Conservation (phyloP, 2,797 vertebrate genomes). For the Lepilemur septentrionalis region DNA sequence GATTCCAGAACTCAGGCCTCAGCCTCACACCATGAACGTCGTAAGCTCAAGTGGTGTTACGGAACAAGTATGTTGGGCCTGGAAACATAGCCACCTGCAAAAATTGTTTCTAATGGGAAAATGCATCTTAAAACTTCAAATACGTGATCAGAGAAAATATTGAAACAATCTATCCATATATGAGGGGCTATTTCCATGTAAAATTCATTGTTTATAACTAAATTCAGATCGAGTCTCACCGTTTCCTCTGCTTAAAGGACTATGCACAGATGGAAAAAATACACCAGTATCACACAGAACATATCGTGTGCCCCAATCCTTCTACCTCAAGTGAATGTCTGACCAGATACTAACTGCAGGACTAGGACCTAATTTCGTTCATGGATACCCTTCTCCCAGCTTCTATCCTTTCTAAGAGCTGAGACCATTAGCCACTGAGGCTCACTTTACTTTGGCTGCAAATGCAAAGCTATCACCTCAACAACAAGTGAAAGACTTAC, state of each 20-base stretch:
- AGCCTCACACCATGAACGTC: background rate
- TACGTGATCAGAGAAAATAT: background rate
- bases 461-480: background rate
- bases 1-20: background rate
- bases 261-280: background rate
- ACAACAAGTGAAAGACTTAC: background rate
- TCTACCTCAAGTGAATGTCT: background rate
- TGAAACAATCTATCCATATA: background rate
- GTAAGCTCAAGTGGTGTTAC: background rate
- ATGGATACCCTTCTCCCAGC: background rate
- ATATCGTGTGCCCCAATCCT: too few relatives aligned
- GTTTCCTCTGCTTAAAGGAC: background rate
- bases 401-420: background rate
- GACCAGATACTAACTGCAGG: background rate
- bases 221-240: background rate
- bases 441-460: background rate
- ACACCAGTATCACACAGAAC: background rate
- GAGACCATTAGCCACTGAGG: background rate
- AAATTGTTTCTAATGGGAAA: background rate
- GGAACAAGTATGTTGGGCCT: too few relatives aligned
- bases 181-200: background rate
- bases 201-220: background rate
- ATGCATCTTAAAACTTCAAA: background rate
- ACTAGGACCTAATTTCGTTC: background rate
- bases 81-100: background rate